Percentiles rank a stretch among this genome's conserved stretches.
phyloP scores from a whole-genome alignment of 2,888 invertebrate genomes.

The Heteropelma amictum region DNA sequence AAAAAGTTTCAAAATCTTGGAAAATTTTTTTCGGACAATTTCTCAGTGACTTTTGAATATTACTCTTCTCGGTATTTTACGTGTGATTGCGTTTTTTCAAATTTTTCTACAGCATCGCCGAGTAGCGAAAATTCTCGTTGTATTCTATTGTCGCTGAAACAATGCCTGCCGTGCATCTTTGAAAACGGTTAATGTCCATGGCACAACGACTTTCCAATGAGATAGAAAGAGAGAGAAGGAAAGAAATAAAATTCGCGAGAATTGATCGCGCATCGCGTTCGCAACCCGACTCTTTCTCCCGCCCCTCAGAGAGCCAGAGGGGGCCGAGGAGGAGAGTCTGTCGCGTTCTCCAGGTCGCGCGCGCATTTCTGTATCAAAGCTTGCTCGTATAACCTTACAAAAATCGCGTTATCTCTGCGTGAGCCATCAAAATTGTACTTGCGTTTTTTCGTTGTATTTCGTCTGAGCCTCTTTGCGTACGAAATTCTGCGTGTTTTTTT shows the following conservation, averaged over 20 bases:
- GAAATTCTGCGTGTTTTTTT: not conserved
- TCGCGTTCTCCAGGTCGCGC: constrained; percentile 61
- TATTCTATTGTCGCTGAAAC: too few species aligned
- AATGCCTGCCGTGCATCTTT: too few species aligned
- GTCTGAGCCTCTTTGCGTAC: constrained; percentile 10
- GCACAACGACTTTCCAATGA: not conserved
- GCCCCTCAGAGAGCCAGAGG: constrained; percentile 19
- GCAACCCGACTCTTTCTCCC: constrained; percentile 30
- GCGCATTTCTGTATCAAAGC: constrained; percentile 66
- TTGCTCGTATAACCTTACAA: constrained; percentile 64
- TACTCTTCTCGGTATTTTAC: too few species aligned
- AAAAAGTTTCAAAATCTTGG: too few species aligned
- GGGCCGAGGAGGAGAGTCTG: not conserved
- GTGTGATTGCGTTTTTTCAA: too few species aligned
- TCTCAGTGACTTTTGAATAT: too few species aligned
- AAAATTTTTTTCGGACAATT: too few species aligned
- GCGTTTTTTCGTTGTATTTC: constrained; percentile 1
- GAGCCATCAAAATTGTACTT: constrained; percentile 24
- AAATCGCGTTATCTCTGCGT: constrained; percentile 59
- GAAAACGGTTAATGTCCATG: not conserved
- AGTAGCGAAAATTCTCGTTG: too few species aligned
- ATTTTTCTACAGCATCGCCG: too few species aligned
- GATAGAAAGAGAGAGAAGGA: not conserved
- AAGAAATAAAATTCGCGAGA: constrained; percentile 69
- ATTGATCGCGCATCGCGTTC: constrained; percentile 70